Evolutionary conservation across 2,113 vertebrate species (phyloP).

Genomic region (Cyprinodon brontotheroides): DNA sequence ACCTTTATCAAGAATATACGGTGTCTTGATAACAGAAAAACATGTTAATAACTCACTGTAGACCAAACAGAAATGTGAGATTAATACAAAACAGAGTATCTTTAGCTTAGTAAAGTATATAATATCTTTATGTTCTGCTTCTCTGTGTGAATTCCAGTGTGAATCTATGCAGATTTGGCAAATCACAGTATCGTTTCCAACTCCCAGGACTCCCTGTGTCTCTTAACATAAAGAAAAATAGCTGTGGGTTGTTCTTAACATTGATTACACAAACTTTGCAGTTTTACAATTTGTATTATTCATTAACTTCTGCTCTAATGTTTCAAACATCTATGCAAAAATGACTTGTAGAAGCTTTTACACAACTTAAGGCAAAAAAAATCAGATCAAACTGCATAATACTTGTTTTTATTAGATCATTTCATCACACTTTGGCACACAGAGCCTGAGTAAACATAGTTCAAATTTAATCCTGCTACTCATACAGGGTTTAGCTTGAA

Average conservation of each 20-base stretch:
- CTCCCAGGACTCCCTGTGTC: neutral
- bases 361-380: neutral
- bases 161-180: neutral
- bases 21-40: too few relatives aligned
- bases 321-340: neutral
- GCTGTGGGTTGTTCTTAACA: neutral
- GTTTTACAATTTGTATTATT: neutral
- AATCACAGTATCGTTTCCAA: neutral
- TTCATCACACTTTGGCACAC: neutral
- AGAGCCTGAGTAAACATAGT: constrained; percentile 1
- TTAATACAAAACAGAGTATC: neutral
- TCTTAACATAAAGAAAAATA: neutral
- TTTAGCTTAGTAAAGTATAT: neutral
- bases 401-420: neutral
- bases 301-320: neutral
- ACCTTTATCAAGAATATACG: too few relatives aligned
- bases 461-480: constrained; percentile 6
- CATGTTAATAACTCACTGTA: neutral
- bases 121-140: neutral
- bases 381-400: neutral
- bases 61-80: neutral
- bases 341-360: neutral
- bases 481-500: constrained; percentile 24
- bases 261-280: too few relatives aligned
- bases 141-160: neutral